Conservation (phyloP, 2,888 invertebrate species). For the Mermis nigrescens region DNA sequence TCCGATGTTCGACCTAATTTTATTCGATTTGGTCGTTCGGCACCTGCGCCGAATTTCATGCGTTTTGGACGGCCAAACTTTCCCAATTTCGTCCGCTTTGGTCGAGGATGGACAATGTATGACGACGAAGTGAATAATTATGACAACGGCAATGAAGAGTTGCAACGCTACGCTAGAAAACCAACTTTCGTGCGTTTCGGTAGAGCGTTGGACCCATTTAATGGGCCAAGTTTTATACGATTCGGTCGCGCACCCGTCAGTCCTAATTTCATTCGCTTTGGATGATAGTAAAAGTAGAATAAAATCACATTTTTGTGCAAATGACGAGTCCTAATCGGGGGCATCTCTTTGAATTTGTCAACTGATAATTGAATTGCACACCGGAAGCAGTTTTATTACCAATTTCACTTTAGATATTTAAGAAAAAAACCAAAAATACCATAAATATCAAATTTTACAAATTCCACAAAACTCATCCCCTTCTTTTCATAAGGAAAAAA, state of each 20-base stretch:
- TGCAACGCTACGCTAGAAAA: not conserved
- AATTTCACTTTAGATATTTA: no score
- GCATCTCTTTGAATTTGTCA: no score
- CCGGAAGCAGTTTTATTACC: no score
- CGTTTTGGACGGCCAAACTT: constrained; percentile 15
- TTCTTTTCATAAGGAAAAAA: no score
- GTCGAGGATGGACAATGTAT: constrained; percentile 16
- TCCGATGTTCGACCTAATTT: constrained; percentile 24
- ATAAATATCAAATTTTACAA: no score
- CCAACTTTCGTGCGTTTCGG: constrained; percentile 25
- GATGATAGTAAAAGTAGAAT: not conserved
- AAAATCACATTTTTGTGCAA: no score
- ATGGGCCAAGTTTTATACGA: constrained; percentile 26
- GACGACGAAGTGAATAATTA: constrained; percentile 3
- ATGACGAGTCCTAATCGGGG: no score
- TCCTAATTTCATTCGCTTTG: constrained; percentile 14
- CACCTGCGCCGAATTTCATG: constrained; percentile 8
- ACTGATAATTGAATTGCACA: no score
- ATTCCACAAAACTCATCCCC: no score
- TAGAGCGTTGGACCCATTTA: constrained; percentile 17
- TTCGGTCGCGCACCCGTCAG: constrained; percentile 18
- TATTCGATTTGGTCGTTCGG: constrained; percentile 22
- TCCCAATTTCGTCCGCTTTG: constrained; percentile 29
- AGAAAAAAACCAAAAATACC: no score
- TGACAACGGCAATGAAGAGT: not conserved